Percentiles rank a stretch among this genome's conserved stretches.
phyloP scores from a whole-genome alignment of 2,797 vertebrate genomes.

The Enteromius unitaeniatus region DNA sequence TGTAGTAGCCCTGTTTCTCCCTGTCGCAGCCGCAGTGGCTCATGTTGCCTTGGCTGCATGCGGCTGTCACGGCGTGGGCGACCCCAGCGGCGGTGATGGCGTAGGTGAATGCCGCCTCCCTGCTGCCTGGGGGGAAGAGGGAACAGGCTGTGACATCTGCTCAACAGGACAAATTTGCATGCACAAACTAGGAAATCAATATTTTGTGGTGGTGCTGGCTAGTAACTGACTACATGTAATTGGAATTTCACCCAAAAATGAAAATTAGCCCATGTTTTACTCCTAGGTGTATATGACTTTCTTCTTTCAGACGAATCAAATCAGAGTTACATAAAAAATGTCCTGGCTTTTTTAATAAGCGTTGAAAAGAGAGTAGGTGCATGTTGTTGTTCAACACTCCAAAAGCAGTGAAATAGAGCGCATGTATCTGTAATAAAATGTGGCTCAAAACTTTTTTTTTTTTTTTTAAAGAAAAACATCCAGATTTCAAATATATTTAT shows the following conservation, averaged over 20 bases:
- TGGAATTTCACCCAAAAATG: neutral
- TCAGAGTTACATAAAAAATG: neutral
- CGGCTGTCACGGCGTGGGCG: constrained; percentile 86
- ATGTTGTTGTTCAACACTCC: neutral
- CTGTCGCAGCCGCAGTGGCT: constrained; percentile 90
- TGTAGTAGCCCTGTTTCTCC: constrained; percentile 89
- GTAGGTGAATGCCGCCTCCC: constrained; percentile 89
- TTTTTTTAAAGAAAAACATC: too few relatives aligned
- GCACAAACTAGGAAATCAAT: neutral
- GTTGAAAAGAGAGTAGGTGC: neutral
- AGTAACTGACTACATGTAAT: too few relatives aligned
- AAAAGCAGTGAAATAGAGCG: neutral
- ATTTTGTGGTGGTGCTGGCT: neutral
- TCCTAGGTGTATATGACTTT: neutral
- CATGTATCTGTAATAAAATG: neutral
- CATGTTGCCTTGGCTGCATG: constrained; percentile 90
- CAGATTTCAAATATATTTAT: too few relatives aligned
- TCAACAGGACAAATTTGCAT: neutral
- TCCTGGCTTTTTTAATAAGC: neutral
- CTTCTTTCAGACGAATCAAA: too few relatives aligned
- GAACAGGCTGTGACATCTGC: constrained; percentile 59
- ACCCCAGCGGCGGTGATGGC: constrained; percentile 90
- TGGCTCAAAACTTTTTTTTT: neutral
- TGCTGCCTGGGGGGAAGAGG: constrained; percentile 82
- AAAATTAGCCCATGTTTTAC: neutral